A percentile compares a stretch with the other conserved stretches of the same genome.
phyloP scores from a whole-genome alignment of 2,797 vertebrate genomes.

The Pipistrellus pipistrellus region DNA sequence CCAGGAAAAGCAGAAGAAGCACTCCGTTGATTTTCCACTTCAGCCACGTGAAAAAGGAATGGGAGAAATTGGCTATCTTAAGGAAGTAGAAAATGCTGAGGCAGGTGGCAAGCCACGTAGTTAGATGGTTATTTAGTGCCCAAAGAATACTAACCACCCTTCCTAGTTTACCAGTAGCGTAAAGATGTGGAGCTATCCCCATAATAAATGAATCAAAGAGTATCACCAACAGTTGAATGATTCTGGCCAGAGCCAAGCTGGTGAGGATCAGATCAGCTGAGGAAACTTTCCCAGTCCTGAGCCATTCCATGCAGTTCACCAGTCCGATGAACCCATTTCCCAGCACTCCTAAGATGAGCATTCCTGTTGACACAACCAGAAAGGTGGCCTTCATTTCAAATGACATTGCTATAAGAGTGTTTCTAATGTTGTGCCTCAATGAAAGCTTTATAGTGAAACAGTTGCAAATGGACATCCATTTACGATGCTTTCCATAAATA shows the following conservation, averaged over 20 bases:
- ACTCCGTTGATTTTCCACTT: slow-evolving; percentile 23
- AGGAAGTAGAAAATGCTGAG: slow-evolving; percentile 17
- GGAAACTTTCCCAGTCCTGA: background rate
- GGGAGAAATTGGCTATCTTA: background rate
- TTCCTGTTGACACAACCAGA: background rate
- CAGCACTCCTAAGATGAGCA: background rate
- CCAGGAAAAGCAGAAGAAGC: background rate
- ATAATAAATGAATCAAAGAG: background rate
- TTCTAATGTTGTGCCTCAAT: background rate
- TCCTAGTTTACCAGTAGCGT: background rate
- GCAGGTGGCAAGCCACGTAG: background rate
- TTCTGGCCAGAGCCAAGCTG: no score
- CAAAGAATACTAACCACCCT: background rate
- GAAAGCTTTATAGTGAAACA: background rate
- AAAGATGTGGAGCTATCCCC: background rate
- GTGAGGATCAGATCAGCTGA: background rate
- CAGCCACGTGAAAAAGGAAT: background rate
- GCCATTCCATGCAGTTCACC: background rate
- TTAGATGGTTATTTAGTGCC: background rate
- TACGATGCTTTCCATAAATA: background rate
- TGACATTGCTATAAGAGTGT: background rate
- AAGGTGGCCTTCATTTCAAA: background rate
- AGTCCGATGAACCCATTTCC: slow-evolving; percentile 24
- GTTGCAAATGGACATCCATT: background rate
- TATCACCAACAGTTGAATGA: background rate